Evolutionary conservation across 2,113 vertebrate species (phyloP), one percentile per base, ranked within the genome.

Genomic region (Tetraodon nigroviridis): DNA sequence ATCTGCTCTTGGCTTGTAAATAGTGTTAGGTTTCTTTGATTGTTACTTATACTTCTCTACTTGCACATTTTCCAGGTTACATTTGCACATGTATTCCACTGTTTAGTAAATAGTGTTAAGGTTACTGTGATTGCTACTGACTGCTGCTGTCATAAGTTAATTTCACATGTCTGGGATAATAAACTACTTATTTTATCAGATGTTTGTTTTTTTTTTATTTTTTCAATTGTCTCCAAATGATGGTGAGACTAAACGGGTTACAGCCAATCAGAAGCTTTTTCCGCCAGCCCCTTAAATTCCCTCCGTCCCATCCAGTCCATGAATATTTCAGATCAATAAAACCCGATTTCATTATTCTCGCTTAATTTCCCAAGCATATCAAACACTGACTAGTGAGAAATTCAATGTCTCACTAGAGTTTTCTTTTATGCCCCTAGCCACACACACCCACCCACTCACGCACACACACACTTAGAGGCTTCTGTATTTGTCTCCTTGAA

Each of bases 281-380:
- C 6, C 3, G 12, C 6, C 37, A 27, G 47, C 51, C 69, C 27
- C 40, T 27, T 27, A 59, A 42, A 60, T 48, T 17, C 17, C 19
- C 17, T 55, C 29, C 27, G 22, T 32, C 52, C 44, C 22, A 46
- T 58, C 46, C 55, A 66, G 14, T 5, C n/a, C 45, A 63, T 68
- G 20, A 61, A 63, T 71, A 68, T 71, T 68, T 77, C 5, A 75
- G 22, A 27, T 8, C 17, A 17, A 21, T 51, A 48, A 76, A 71
- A 69, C 44, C 42, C 44, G 15, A 58, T 37, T 37, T 37, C 32
- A 37, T 37, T 37, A 37, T 37, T 37, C 32, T 37, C 32, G 11
- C 32, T n/a, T 46, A 46, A 17, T 46, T 46, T 16, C n/a, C 44
- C 44, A 46, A n/a, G 44, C 44, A n/a, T 16, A 16, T 16, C 44